Evolutionary conservation across 2,113 vertebrate species (phyloP).

Genomic region (Cyanocitta stelleri): DNA sequence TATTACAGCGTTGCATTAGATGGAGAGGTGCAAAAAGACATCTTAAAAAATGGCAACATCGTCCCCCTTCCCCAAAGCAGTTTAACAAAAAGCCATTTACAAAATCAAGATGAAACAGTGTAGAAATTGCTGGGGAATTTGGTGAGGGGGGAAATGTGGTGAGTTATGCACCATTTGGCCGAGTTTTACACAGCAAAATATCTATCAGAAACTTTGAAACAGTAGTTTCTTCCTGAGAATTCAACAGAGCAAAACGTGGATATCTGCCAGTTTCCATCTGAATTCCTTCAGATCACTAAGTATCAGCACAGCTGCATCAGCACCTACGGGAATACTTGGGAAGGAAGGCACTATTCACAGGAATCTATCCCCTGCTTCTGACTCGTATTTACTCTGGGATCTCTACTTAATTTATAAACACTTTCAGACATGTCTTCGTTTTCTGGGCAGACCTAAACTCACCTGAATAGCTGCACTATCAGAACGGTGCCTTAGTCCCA

Average conservation of each 20-base stretch:
- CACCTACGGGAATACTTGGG: background rate
- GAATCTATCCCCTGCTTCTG: background rate
- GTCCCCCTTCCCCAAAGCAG: background rate
- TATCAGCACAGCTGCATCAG: background rate
- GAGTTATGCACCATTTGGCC: background rate
- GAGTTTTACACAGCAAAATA: constrained; percentile 5
- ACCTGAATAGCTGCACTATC: background rate
- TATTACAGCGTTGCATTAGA: background rate
- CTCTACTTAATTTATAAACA: background rate
- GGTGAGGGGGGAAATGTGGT: background rate
- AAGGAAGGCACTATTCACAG: background rate
- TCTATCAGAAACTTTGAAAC: constrained; percentile 26
- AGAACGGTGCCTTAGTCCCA: background rate
- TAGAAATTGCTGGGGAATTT: background rate
- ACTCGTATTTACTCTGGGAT: background rate
- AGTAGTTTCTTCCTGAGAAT: constrained; percentile 16
- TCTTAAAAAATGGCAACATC: background rate
- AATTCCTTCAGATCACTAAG: background rate
- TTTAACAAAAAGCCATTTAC: constrained; percentile 7
- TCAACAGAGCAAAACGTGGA: background rate
- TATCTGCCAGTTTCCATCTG: background rate
- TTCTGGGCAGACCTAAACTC: background rate
- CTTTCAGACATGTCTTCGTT: background rate
- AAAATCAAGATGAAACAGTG: background rate
- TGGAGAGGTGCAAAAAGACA: background rate